Conservation (phyloP, 2,888 invertebrate genomes). For the Heliconius aoede region DNA sequence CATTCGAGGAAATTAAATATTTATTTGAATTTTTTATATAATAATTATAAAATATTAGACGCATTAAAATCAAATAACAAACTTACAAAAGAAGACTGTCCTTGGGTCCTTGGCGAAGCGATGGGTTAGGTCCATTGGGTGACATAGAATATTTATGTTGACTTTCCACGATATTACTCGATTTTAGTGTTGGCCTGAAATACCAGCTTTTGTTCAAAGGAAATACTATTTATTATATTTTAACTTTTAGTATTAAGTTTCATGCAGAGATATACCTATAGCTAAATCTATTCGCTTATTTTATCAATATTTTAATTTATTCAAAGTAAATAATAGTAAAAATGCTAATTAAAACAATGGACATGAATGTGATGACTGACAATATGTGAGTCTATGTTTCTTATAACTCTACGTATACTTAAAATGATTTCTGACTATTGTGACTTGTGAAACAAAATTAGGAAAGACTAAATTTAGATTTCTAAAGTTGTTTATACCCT, state of each 20-base stretch:
- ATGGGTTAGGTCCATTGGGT: slow-evolving; percentile 87
- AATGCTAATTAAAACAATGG: slow-evolving; percentile 46
- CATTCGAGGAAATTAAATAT: too few species aligned
- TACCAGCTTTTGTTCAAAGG: slow-evolving; percentile 15
- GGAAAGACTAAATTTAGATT: neutral
- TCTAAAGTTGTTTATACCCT: neutral
- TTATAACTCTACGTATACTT: neutral
- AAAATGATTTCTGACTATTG: neutral
- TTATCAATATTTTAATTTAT: slow-evolving; percentile 1
- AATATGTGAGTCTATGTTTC: slow-evolving; percentile 16
- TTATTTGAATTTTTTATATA: too few species aligned
- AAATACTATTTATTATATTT: slow-evolving; percentile 1
- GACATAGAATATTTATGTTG: slow-evolving; percentile 84
- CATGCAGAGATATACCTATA: slow-evolving; percentile 15
- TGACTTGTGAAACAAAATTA: neutral
- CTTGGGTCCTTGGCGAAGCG: slow-evolving; percentile 90
- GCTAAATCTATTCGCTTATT: neutral
- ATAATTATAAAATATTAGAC: slow-evolving; percentile 23
- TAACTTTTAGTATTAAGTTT: neutral
- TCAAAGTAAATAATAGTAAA: slow-evolving; percentile 40
- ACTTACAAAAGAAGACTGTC: slow-evolving; percentile 91
- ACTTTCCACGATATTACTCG: slow-evolving; percentile 72
- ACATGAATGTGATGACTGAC: slow-evolving; percentile 43
- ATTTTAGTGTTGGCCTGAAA: slow-evolving; percentile 75
- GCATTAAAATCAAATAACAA: too few species aligned